These are phyloP conservation scores for Carassius gibelio DNA, from an alignment of 2,113 vertebrate genomes.

Conservation along the genomic window DNA sequence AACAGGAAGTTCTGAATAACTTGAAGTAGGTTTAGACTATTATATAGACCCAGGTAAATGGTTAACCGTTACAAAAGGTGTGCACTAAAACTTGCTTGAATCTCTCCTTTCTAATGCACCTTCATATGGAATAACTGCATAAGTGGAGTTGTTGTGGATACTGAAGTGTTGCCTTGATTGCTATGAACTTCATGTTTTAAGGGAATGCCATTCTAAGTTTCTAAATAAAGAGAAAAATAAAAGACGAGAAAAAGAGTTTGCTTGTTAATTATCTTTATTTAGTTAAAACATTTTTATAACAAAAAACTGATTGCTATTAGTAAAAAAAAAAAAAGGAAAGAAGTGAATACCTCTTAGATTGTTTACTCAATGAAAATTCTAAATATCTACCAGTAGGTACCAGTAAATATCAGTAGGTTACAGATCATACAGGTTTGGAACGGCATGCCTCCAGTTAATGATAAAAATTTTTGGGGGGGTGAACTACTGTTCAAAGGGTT, in stretches of 20 bases:
- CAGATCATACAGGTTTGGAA: not conserved
- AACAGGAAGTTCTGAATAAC: not conserved
- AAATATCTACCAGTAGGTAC: not conserved
- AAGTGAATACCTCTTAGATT: not conserved
- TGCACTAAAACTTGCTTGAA: constrained; percentile 29
- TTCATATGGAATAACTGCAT: constrained; percentile 22
- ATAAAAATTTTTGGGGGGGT: not conserved
- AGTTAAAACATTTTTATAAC: not conserved
- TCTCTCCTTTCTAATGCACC: not conserved
- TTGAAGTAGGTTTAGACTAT: constrained; percentile 34
- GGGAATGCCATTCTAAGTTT: constrained; percentile 36
- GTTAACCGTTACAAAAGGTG: constrained; percentile 30
- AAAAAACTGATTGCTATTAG: not conserved
- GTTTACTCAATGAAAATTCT: not conserved
- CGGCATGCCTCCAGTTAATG: too few relatives aligned
- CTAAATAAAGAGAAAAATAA: constrained; percentile 39
- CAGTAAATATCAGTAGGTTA: too few relatives aligned
- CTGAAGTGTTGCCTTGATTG: constrained; percentile 31
- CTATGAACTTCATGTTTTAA: constrained; percentile 34
- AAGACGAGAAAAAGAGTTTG: not conserved
- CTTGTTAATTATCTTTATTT: not conserved
- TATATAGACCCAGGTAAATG: constrained; percentile 6
- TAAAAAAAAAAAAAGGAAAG: not conserved
- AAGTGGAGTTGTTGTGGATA: constrained; percentile 14
- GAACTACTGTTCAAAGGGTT: not conserved